These are phyloP conservation scores for Antedon mediterranea DNA, from an alignment of 53 echinoderm and acorn worm species.

Conservation along the genomic window DNA sequence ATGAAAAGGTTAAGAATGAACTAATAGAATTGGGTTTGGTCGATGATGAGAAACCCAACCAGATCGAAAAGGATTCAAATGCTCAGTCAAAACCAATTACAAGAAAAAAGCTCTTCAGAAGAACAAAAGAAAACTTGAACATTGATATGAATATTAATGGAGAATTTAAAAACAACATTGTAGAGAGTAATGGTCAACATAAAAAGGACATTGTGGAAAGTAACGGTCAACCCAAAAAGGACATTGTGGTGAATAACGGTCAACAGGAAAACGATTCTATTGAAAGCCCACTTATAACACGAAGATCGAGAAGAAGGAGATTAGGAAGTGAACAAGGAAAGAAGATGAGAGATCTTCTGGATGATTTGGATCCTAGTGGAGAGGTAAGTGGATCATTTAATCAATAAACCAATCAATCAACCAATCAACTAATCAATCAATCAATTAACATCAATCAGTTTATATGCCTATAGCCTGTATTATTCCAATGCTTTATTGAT, in stretches of 20 bases:
- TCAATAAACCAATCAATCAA: no score
- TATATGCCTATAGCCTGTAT: no score
- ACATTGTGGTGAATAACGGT: background rate
- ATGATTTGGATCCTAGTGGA: background rate
- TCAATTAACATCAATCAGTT: no score
- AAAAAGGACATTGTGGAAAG: no score
- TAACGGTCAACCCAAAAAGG: no score
- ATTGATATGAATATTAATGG: background rate
- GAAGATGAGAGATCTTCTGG: background rate
- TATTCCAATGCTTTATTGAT: no score
- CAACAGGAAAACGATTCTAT: background rate
- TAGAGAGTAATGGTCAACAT: no score
- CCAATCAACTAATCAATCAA: no score
- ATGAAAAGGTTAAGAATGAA: background rate
- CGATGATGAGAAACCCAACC: no score
- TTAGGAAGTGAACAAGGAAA: background rate
- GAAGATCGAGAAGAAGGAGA: background rate
- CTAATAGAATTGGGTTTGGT: background rate
- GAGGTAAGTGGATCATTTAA: no score
- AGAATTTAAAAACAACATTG: background rate
- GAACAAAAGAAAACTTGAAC: background rate
- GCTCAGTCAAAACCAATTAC: background rate
- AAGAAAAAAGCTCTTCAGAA: background rate
- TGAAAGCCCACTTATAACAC: background rate
- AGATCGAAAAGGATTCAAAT: background rate